phyloP scores from a whole-genome alignment of 2,888 invertebrate species.

The Sarcophaga rosellei region DNA sequence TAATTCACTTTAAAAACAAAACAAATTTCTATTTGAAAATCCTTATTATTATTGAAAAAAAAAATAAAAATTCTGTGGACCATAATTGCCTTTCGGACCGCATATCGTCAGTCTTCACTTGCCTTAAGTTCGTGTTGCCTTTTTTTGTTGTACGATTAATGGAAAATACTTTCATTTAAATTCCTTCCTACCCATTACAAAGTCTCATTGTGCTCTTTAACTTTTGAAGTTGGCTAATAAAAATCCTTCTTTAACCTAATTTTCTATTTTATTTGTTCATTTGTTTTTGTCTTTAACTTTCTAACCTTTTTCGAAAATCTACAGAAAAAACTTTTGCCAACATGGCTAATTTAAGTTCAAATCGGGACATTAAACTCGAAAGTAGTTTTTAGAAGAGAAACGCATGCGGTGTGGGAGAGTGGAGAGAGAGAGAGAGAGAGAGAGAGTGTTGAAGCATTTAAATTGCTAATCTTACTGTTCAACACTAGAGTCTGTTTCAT shows the following conservation, averaged over 20 bases:
- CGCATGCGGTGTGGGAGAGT: too few species aligned
- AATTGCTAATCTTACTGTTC: constrained; percentile 24
- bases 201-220: background rate
- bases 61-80: too few species aligned
- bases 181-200: too few species aligned
- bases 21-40: too few species aligned
- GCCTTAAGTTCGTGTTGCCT: too few species aligned
- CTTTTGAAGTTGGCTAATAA: background rate
- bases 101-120: too few species aligned
- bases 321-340: constrained; percentile 29
- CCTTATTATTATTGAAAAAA: too few species aligned
- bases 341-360: constrained; percentile 42
- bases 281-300: background rate
- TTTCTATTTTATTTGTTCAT: background rate
- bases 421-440: background rate
- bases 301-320: background rate
- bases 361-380: constrained; percentile 34
- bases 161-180: too few species aligned
- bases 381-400: constrained; percentile 2
- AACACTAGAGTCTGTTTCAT: background rate
- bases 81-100: too few species aligned
- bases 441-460: background rate
- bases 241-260: background rate
- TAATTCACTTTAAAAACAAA: too few species aligned
- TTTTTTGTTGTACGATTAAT: too few species aligned